phyloP scores from a whole-genome alignment of 2,113 vertebrate genomes.

The Salminus brasiliensis region DNA sequence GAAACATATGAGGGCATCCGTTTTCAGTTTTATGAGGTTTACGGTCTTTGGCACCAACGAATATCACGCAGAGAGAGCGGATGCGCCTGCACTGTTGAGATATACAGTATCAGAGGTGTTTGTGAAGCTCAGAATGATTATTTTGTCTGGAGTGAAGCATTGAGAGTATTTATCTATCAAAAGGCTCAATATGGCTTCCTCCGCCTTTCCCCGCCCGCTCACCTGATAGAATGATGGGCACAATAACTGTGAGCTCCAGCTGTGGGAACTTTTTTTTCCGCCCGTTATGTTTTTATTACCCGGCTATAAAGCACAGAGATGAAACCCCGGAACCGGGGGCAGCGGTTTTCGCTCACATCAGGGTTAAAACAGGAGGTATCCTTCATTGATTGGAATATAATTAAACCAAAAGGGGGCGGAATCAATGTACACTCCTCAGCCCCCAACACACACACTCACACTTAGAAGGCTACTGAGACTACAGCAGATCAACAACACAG shows the following conservation, averaged over 20 bases:
- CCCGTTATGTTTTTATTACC: constrained; percentile 62
- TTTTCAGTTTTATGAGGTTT: constrained; percentile 48
- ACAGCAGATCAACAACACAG: constrained; percentile 14
- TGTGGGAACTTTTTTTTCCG: constrained; percentile 53
- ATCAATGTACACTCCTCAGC: constrained; percentile 51
- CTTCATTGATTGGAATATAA: constrained; percentile 68
- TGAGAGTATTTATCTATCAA: constrained; percentile 63
- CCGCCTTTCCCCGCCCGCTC: constrained; percentile 51
- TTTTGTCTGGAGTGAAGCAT: constrained; percentile 61
- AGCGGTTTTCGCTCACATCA: constrained; percentile 58
- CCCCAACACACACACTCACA: too few species aligned
- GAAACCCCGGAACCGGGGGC: constrained; percentile 44
- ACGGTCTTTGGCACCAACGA: constrained; percentile 53
- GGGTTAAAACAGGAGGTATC: constrained; percentile 59
- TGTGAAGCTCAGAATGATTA: constrained; percentile 49
- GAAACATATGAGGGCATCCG: constrained; percentile 59
- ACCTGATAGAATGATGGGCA: constrained; percentile 67
- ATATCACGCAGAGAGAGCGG: constrained; percentile 19
- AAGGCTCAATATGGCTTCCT: constrained; percentile 60
- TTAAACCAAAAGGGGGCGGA: constrained; percentile 57
- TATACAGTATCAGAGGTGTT: constrained; percentile 46
- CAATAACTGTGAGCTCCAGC: constrained; percentile 64
- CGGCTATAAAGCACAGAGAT: constrained; percentile 41
- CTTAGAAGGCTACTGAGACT: background rate
- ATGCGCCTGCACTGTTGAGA: constrained; percentile 48